A percentile compares a stretch with the other conserved stretches of the same genome.
phyloP scores from a whole-genome alignment of 1,140 invertebrate species.

The Dreissena rostriformis region DNA sequence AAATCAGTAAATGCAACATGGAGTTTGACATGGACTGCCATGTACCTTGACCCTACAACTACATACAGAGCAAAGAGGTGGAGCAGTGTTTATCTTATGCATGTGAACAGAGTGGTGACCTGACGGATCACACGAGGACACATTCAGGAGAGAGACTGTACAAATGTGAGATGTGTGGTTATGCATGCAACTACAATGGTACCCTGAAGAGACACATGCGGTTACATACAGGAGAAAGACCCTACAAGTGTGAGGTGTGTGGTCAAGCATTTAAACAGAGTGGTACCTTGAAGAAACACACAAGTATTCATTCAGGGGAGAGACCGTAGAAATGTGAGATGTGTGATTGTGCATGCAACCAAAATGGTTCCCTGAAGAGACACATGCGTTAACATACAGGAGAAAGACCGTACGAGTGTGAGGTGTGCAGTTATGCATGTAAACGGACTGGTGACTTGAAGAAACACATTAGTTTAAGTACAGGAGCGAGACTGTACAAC shows the following conservation, averaged over 20 bases:
- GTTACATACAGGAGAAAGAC: conserved; percentile 30
- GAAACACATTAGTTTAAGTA: conserved; percentile 18
- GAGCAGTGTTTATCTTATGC: no score
- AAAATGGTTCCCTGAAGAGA: background rate
- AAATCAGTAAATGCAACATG: no score
- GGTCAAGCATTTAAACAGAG: background rate
- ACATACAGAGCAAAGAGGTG: no score
- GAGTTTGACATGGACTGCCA: no score
- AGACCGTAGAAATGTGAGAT: conserved; percentile 7
- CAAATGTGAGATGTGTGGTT: conserved; percentile 9
- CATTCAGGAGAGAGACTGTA: conserved; percentile 21
- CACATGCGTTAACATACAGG: conserved; percentile 30
- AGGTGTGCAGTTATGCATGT: conserved; percentile 13
- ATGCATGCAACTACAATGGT: background rate
- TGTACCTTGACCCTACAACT: no score
- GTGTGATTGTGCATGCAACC: background rate
- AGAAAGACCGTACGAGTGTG: conserved; percentile 21
- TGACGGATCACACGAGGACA: conserved; percentile 22
- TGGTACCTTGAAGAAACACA: background rate
- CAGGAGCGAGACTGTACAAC: conserved; percentile 14
- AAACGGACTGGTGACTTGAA: background rate
- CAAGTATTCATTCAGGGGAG: conserved; percentile 12
- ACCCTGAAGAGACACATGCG: conserved; percentile 11
- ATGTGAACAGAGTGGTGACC: background rate
- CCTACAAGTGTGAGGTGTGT: conserved; percentile 21